These are phyloP conservation scores for Ailuropoda melanoleuca DNA, from an alignment of 2,113 vertebrate genomes.

Conservation along the genomic window DNA sequence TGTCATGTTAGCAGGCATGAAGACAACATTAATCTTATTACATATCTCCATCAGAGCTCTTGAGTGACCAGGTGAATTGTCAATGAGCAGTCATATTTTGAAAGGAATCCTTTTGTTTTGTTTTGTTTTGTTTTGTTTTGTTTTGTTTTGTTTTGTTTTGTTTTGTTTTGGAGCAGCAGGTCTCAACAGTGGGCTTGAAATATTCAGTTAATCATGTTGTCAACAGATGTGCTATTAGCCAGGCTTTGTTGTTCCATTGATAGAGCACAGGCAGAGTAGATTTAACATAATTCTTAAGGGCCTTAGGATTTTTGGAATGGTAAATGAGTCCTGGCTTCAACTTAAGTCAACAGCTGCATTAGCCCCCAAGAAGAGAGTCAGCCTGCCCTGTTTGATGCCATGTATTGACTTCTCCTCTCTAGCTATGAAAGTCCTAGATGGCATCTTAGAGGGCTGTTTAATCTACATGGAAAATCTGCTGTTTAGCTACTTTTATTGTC, in stretches of 20 bases:
- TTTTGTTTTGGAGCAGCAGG: background rate
- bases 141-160: background rate
- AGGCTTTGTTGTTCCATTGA: background rate
- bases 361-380: background rate
- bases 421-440: background rate
- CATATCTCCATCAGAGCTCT: background rate
- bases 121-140: background rate
- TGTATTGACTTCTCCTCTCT: background rate
- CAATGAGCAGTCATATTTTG: background rate
- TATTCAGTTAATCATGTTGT: background rate
- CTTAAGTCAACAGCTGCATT: background rate
- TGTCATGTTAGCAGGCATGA: background rate
- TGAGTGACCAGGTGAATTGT: background rate
- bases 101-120: background rate
- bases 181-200: background rate
- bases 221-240: background rate
- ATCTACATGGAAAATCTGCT: background rate
- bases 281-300: background rate
- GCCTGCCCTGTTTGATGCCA: background rate
- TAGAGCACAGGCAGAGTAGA: background rate
- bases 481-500: background rate
- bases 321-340: background rate
- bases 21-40: background rate
- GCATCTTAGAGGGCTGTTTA: background rate
- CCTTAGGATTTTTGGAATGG: background rate